Evolutionary conservation across 2,888 invertebrate genomes (phyloP), one percentile per base, ranked within the genome.

Genomic region (Scaptomyza caliginosa): DNA sequence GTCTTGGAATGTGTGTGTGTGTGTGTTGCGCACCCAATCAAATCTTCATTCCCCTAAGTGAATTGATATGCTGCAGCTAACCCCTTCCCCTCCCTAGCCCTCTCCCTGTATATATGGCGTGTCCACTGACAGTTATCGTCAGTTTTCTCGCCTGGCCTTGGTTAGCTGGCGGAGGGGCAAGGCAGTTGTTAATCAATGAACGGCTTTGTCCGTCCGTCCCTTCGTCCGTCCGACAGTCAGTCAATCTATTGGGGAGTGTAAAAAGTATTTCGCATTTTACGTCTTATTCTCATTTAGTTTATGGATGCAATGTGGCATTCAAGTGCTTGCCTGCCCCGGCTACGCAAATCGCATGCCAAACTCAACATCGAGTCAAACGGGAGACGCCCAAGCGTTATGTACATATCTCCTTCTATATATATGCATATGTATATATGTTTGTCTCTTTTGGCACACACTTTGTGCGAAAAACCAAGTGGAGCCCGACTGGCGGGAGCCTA

Each of bases 401-500:
- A 42, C 46, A 52, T 19, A 52, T 30, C 8, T 24, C 16, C 34
- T 10, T 28, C 13, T 46, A 16, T 17, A n/a, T 50, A 21, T 40
- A 28, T 38, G 39, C 21, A 21, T 36, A 30, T 48, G 19, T 54
- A 32, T 32, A n/a, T 23, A 13, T 57, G 56, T 59, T 72, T 80
- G 86, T 79, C 77, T 80, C 77, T 84, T 83, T 81, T 81, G 86
- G 84, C 81, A 84, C 87, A 84, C 77, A 74, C 66, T 85, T 34
- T 75, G 74, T 88, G 89, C 79, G 83, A 87, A 85, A 87, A 85
- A 69, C 75, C 83, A 16, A 76, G 71, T 83, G 92, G 93, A 93
- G 93, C 93, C 93, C 92, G 93, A 88, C 92, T 89, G 91, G 80
- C 92, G 90, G 93, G 93, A 93, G 93, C 93, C 93, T 92, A 77